A percentile compares a stretch with the other conserved stretches of the same genome.
Conservation (phyloP, 1,140 invertebrate genomes). For the Bombus waltoni region DNA sequence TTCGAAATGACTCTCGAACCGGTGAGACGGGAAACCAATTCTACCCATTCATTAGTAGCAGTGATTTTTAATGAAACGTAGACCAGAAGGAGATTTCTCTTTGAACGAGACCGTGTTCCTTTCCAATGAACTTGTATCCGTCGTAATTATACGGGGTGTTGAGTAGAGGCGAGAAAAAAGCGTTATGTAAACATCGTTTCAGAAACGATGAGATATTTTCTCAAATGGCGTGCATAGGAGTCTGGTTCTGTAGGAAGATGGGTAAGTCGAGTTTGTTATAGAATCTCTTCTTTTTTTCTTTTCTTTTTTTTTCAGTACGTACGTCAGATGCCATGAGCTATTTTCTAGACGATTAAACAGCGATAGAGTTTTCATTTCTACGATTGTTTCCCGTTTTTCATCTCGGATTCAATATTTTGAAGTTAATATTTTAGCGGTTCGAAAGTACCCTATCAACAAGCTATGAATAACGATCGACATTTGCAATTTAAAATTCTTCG, state of each 20-base stretch:
- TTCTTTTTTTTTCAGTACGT: too few species aligned
- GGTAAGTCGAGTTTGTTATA: not conserved
- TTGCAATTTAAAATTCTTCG: not conserved
- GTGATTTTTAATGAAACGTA: conserved; percentile 26
- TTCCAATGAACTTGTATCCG: not conserved
- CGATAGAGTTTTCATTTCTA: too few species aligned
- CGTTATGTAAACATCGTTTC: conserved; percentile 2
- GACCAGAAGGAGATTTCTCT: not conserved
- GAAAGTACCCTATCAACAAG: not conserved
- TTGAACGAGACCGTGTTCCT: not conserved
- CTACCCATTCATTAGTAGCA: conserved; percentile 39
- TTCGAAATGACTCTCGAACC: conserved; percentile 16
- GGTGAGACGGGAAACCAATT: conserved; percentile 22
- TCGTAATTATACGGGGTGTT: conserved; percentile 13
- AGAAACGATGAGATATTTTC: conserved; percentile 3
- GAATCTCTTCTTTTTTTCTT: too few species aligned
- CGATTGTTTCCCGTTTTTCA: too few species aligned
- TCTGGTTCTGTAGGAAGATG: not conserved
- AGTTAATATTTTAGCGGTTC: not conserved
- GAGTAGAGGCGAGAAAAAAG: not conserved
- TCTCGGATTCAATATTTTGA: too few species aligned
- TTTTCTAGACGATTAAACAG: too few species aligned
- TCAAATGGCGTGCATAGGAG: not conserved
- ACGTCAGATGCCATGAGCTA: too few species aligned
- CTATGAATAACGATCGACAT: not conserved